These are phyloP conservation scores for Protobothrops mucrosquamatus DNA, from an alignment of 2,113 vertebrate species.

Conservation along the genomic window DNA sequence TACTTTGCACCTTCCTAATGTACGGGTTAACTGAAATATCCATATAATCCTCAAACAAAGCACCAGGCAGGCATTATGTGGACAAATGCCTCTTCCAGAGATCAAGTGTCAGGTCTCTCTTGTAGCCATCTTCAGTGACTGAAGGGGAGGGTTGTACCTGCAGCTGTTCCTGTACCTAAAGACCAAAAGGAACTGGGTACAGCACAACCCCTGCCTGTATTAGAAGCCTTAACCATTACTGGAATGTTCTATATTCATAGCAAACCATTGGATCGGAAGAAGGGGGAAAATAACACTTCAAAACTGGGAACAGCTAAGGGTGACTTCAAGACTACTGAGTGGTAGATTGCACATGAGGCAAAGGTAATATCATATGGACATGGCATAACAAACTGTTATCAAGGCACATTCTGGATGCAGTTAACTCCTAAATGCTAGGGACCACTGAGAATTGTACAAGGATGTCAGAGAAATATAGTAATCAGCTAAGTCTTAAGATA, in stretches of 20 bases:
- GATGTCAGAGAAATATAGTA: neutral
- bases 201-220: neutral
- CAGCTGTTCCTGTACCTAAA: neutral
- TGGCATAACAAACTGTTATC: neutral
- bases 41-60: neutral
- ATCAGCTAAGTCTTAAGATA: neutral
- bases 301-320: neutral
- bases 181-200: neutral
- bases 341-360: neutral
- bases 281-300: neutral
- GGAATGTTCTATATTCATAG: neutral
- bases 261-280: neutral
- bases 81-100: neutral
- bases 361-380: neutral
- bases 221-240: neutral
- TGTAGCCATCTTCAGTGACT: neutral
- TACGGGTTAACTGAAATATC: neutral
- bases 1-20: neutral
- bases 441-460: neutral
- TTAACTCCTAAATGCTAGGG: neutral
- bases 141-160: neutral
- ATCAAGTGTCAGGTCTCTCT: neutral
- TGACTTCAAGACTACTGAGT: neutral
- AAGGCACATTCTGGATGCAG: neutral
- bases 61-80: neutral